These are phyloP conservation scores for Eulemur rufifrons DNA, from an alignment of 2,113 vertebrate genomes.

Conservation along the genomic window DNA sequence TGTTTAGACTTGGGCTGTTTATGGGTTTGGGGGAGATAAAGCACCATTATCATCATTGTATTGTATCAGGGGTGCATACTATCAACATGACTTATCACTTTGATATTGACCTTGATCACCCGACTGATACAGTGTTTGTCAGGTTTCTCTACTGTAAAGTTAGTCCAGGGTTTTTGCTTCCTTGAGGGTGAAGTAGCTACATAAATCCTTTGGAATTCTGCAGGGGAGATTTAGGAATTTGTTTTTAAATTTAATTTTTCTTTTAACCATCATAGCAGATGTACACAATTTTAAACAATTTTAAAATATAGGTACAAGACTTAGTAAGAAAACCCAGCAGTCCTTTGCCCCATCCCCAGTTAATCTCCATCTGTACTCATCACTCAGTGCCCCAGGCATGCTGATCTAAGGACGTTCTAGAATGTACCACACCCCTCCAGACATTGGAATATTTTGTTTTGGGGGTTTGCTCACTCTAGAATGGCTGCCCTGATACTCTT, in stretches of 20 bases:
- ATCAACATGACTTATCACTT: neutral
- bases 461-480: neutral
- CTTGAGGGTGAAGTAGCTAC: neutral
- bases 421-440: neutral
- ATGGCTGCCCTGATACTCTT: neutral
- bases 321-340: neutral
- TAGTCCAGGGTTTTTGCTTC: neutral
- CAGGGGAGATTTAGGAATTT: conserved; percentile 8
- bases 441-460: neutral
- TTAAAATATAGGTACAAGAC: neutral
- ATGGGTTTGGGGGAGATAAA: neutral
- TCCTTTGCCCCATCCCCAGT: neutral
- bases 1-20: neutral
- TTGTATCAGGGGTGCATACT: neutral
- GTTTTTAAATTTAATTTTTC: conserved; percentile 2
- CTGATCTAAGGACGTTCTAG: neutral
- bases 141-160: neutral
- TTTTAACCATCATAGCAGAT: neutral
- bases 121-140: neutral
- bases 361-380: neutral
- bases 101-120: conserved; percentile 7
- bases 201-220: conserved; percentile 22
- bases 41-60: neutral
- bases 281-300: neutral
- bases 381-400: neutral